Evolutionary conservation across 2,888 invertebrate species (phyloP).

Genomic region (Watsonalla binaria): DNA sequence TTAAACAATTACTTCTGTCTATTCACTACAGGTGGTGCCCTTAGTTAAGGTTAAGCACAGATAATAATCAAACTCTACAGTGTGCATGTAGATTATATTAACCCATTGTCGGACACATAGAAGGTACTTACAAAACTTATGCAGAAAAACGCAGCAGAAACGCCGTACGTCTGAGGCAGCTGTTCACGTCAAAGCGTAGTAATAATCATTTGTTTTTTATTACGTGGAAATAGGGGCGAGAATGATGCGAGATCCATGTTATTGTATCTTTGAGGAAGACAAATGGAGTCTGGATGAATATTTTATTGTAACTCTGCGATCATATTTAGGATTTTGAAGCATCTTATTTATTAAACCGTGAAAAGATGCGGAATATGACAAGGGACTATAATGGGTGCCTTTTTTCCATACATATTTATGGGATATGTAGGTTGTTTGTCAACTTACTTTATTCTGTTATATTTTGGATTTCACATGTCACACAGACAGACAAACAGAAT

Average conservation of each 20-base stretch:
- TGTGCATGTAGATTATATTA: too few relatives aligned
- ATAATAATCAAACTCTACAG: too few relatives aligned
- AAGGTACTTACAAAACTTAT: background rate
- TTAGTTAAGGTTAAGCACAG: too few relatives aligned
- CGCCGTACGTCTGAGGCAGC: constrained; percentile 3
- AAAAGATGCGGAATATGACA: background rate
- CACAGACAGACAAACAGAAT: too few relatives aligned
- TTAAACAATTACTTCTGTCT: too few relatives aligned
- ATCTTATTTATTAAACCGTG: constrained; percentile 2
- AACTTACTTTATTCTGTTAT: background rate
- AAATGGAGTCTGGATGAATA: constrained; percentile 33
- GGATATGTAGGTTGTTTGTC: background rate
- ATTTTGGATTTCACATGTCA: background rate
- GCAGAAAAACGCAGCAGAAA: constrained; percentile 3
- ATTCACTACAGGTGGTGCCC: too few relatives aligned
- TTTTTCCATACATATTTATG: background rate
- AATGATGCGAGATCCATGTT: constrained; percentile 27
- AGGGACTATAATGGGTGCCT: background rate
- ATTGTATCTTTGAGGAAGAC: constrained; percentile 32
- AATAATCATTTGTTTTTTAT: constrained; percentile 54
- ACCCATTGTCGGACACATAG: too few relatives aligned
- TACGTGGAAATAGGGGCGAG: constrained; percentile 43
- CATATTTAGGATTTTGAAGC: background rate
- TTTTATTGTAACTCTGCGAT: constrained; percentile 23
- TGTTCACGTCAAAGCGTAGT: constrained; percentile 20